These are phyloP conservation scores for Dolichopus griseipennis DNA, from an alignment of 2,888 invertebrate genomes.

Conservation along the genomic window DNA sequence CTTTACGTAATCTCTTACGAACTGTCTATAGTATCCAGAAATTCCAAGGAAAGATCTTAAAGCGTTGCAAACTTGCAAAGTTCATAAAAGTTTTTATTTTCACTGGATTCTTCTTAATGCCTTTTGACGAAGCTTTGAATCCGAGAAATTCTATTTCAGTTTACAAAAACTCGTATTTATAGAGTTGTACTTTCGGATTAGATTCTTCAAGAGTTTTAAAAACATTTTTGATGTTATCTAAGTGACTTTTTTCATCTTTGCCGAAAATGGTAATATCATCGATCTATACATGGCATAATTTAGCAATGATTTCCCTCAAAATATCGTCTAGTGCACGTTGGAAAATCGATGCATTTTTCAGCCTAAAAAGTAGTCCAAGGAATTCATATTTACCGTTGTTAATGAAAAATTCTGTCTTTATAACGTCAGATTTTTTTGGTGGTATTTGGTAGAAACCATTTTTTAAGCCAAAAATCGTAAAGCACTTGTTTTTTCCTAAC, in stretches of 20 bases:
- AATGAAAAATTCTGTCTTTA: too few species aligned
- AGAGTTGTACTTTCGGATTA: constrained; percentile 20
- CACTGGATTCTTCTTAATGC: constrained; percentile 25
- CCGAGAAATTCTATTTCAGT: constrained; percentile 31
- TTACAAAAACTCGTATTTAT: constrained; percentile 28
- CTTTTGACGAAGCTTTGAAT: constrained; percentile 26
- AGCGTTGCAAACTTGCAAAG: too few species aligned
- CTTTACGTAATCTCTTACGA: too few species aligned
- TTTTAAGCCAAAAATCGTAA: too few species aligned
- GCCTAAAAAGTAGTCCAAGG: neutral
- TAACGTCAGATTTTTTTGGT: too few species aligned
- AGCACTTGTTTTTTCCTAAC: too few species aligned
- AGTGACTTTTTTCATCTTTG: neutral
- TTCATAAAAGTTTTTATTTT: too few species aligned
- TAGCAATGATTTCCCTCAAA: neutral
- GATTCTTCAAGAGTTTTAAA: neutral
- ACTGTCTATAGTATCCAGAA: too few species aligned
- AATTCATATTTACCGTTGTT: neutral
- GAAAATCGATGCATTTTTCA: constrained; percentile 2
- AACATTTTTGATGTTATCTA: neutral
- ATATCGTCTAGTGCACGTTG: neutral
- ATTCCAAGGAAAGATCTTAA: too few species aligned
- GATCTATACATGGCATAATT: constrained; percentile 4
- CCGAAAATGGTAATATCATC: neutral
- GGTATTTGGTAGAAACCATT: too few species aligned